Evolutionary conservation across 2,797 vertebrate genomes (phyloP).

Genomic region (Ctenopoma multispine): DNA sequence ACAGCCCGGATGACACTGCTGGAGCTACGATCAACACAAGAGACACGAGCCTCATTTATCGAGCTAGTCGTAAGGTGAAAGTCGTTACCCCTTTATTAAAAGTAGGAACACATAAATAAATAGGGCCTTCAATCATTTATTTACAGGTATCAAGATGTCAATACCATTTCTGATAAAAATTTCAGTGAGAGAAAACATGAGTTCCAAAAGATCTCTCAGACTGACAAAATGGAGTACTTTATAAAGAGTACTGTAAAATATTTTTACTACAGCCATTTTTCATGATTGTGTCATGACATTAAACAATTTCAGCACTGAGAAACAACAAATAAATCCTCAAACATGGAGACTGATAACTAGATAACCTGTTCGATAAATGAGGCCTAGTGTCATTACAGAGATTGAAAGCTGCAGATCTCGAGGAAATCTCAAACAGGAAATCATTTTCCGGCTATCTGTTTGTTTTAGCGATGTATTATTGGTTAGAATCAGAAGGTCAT

Average conservation of each 20-base stretch:
- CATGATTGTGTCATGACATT: constrained; percentile 1
- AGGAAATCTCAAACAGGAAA: constrained; percentile 66
- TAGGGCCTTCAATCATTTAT: constrained; percentile 39
- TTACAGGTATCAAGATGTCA: constrained; percentile 33
- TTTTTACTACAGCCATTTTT: constrained; percentile 8
- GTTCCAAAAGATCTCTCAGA: constrained; percentile 25
- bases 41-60: constrained; percentile 67
- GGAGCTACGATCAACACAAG: constrained; percentile 56
- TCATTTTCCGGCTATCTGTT: constrained; percentile 53
- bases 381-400: constrained; percentile 51
- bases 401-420: constrained; percentile 75
- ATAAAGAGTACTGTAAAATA: constrained; percentile 17
- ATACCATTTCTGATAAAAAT: constrained; percentile 26
- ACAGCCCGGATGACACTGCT: constrained; percentile 57
- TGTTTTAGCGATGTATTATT: constrained; percentile 32
- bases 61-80: constrained; percentile 56
- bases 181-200: constrained; percentile 20
- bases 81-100: constrained; percentile 51
- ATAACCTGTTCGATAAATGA: constrained; percentile 67
- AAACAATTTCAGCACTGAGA: constrained; percentile 35
- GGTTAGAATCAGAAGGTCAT: constrained; percentile 35
- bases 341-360: constrained; percentile 29
- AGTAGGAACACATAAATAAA: constrained; percentile 33
- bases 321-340: constrained; percentile 46
- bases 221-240: constrained; percentile 26